Evolutionary conservation across 2,797 vertebrate species (phyloP).

Genomic region (Mormyrus proboscirostris): DNA sequence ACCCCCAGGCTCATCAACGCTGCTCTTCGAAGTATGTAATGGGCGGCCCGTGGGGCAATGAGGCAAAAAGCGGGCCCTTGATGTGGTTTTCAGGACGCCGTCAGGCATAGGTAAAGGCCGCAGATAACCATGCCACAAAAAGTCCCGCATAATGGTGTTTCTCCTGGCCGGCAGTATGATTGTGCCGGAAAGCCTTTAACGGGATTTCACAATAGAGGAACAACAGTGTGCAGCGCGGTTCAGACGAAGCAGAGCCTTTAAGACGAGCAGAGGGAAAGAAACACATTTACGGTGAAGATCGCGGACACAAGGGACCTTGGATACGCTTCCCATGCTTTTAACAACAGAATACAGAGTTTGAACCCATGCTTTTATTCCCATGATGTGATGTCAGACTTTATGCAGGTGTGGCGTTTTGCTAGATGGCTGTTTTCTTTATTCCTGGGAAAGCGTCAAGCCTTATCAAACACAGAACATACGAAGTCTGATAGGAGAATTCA

Average conservation of each 20-base stretch:
- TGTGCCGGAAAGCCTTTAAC: conserved; percentile 32
- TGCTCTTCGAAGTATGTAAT: not conserved
- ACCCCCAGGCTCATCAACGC: not conserved
- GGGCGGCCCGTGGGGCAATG: not conserved
- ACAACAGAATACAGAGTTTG: not conserved
- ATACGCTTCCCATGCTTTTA: not conserved
- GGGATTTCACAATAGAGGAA: conserved; percentile 31
- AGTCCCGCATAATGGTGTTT: not conserved
- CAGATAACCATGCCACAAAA: not conserved
- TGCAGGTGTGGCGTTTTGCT: not conserved
- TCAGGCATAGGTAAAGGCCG: not conserved
- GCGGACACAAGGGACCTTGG: not conserved
- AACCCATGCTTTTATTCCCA: not conserved
- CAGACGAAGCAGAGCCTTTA: not conserved
- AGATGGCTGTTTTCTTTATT: not conserved
- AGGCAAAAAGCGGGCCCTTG: not conserved
- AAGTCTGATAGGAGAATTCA: not conserved
- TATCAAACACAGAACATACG: not conserved
- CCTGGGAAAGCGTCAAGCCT: not conserved
- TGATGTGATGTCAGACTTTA: not conserved
- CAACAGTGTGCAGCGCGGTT: conserved; percentile 12
- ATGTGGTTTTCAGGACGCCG: not conserved
- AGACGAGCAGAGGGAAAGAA: not conserved
- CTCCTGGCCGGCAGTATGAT: not conserved
- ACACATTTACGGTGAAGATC: not conserved